Conservation (phyloP, 1,140 invertebrate genomes). For the Pseudomyrmex dendroicus region DNA sequence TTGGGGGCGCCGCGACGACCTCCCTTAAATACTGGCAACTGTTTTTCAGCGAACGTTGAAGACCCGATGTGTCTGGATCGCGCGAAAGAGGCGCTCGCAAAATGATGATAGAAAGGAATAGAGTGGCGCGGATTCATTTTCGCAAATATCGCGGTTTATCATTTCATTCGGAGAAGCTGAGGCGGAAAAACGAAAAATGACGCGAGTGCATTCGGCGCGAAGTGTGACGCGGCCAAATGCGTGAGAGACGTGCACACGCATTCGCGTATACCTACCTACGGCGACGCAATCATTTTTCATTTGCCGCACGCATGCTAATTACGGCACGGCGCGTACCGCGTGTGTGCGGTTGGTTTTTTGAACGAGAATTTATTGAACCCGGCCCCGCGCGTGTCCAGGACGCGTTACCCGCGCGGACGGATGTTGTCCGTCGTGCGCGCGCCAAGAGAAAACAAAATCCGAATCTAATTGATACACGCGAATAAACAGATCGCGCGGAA, state of each 20-base stretch:
- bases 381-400: neutral
- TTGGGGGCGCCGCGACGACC: too few species aligned
- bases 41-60: too few species aligned
- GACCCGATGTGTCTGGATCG: too few species aligned
- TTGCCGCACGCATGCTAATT: slow-evolving; percentile 51
- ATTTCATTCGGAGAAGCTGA: neutral
- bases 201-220: slow-evolving; percentile 29
- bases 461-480: slow-evolving; percentile 49
- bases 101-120: neutral
- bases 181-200: slow-evolving; percentile 28
- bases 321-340: slow-evolving; percentile 22
- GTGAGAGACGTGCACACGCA: slow-evolving; percentile 11
- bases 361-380: slow-evolving; percentile 52
- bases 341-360: slow-evolving; percentile 9
- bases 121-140: neutral
- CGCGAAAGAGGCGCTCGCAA: too few species aligned
- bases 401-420: neutral
- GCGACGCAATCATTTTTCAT: slow-evolving; percentile 52
- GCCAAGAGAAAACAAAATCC: neutral
- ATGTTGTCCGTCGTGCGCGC: slow-evolving; percentile 10
- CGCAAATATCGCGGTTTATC: slow-evolving; percentile 31
- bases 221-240: slow-evolving; percentile 12
- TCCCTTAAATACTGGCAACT: too few species aligned
- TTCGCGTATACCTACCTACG: slow-evolving; percentile 6
- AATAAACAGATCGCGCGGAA: neutral